Conservation (phyloP, 2,797 vertebrate species). For the Sebastes glaucus region DNA sequence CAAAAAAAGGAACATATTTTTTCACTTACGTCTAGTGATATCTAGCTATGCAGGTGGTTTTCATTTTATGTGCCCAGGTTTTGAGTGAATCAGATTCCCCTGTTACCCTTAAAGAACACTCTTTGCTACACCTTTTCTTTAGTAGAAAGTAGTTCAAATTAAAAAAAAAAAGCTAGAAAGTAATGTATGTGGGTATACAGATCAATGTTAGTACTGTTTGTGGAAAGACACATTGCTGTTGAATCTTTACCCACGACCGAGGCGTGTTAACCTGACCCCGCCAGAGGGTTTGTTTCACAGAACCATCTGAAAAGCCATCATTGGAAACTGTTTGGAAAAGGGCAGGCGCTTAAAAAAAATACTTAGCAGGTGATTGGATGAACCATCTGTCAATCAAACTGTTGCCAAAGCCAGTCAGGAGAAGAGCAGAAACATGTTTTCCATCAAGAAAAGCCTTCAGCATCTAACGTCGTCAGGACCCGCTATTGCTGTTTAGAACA, state of each 20-base stretch:
- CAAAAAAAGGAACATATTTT: neutral
- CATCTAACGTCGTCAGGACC: too few relatives aligned
- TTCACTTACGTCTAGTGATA: neutral
- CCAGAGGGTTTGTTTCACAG: too few relatives aligned
- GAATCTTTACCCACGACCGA: too few relatives aligned
- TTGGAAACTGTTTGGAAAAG: too few relatives aligned
- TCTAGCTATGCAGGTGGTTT: neutral
- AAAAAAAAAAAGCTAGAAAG: neutral
- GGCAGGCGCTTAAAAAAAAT: accelerated
- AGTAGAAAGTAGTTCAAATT: neutral
- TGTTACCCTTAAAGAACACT: neutral
- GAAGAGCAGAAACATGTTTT: too few relatives aligned
- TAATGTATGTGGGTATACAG: neutral
- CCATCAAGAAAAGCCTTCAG: too few relatives aligned
- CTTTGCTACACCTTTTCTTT: neutral
- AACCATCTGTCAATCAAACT: too few relatives aligned
- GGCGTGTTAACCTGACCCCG: too few relatives aligned
- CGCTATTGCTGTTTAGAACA: accelerated
- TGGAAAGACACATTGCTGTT: neutral
- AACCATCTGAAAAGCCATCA: too few relatives aligned
- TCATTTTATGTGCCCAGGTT: neutral
- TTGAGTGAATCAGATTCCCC: neutral
- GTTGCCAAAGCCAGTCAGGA: accelerated
- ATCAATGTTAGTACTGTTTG: neutral
- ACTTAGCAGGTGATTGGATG: too few relatives aligned